Evolutionary conservation across 2,797 vertebrate genomes (phyloP).

Genomic region (Eospalax fontanierii): DNA sequence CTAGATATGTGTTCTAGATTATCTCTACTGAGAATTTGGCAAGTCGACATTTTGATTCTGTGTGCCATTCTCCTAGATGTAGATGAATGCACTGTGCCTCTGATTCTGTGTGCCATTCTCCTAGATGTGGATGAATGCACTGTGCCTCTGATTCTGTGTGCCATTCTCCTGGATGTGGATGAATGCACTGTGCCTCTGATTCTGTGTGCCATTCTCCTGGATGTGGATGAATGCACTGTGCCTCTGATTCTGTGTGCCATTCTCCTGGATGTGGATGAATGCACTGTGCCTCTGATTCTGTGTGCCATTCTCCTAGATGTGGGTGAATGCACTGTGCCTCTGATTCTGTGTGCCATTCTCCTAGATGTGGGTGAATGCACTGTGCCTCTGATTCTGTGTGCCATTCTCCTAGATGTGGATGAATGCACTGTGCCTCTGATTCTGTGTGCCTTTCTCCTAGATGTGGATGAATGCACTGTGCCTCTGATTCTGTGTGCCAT

Average conservation of each 20-base stretch:
- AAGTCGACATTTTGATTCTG: slow-evolving; percentile 48
- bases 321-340: slow-evolving; percentile 94
- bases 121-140: slow-evolving; percentile 97
- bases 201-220: too few relatives aligned
- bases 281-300: slow-evolving; percentile 91
- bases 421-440: slow-evolving; percentile 92
- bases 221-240: slow-evolving; percentile 95
- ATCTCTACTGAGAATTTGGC: slow-evolving; percentile 39
- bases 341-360: too few relatives aligned
- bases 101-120: too few relatives aligned
- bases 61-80: slow-evolving; percentile 90
- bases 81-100: slow-evolving; percentile 94
- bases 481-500: slow-evolving; percentile 62
- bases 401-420: slow-evolving; percentile 96
- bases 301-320: too few relatives aligned
- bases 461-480: too few relatives aligned
- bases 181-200: slow-evolving; percentile 94
- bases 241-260: too few relatives aligned
- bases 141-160: too few relatives aligned
- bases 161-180: slow-evolving; percentile 96
- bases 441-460: slow-evolving; percentile 69
- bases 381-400: too few relatives aligned
- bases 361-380: slow-evolving; percentile 97
- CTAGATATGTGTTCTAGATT: slow-evolving; percentile 42
- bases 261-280: slow-evolving; percentile 98